Base-by-base conservation (phyloP, 2,797 vertebrate species). In the Mormyrus hasselquistii region DNA sequence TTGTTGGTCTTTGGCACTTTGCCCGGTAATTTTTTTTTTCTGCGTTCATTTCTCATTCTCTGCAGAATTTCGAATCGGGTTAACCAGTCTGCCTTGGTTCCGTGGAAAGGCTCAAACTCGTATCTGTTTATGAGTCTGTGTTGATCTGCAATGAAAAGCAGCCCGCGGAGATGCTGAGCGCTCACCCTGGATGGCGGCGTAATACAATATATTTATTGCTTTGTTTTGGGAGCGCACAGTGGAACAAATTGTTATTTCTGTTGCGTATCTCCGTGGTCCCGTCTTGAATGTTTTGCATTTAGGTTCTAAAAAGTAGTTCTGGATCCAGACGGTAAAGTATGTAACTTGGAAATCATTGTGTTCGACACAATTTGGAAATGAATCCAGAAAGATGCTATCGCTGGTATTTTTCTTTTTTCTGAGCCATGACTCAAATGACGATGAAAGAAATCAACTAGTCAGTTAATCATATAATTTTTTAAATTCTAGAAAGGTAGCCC, bases 241-340 rank as follows among this genome's bases (percentile, higher is more conserved):
- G 82, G 84, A 73, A 89, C 59, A 89, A 69, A 87, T 89, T 69
- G 38, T 84, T 41, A 52, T 34, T 79, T 79, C 34, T 79, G 3
- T 38, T n/a, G 73, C 12, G 12, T 52, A 49, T 73, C 12, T 76
- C 44, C 1, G 16, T 19, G 25, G 22, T 14, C 10, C 22, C 19
- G 52, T 38, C 62, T 22, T 76, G 62, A 53, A 44, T 34, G 50
- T 52, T 89, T 16, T 38, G 50, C 79, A 84, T 84, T 84, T 19
- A 44, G 44, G 19, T 41, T 49, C 7, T 25, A 3, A 62, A 41
- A 59, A 9, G 44, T 14, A 57, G 29, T 16, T 88, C 65, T 52
- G 52, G 38, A 88, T 25, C 49, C 65, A 52, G 65, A 76, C 62
- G 49, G 62, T 38, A 22, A 52, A 55, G 47, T 47, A 19, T 79